Evolutionary conservation across 2,797 vertebrate genomes (phyloP), one percentile per base, ranked within the genome.

Genomic region (Paedocypris micromegethes): DNA sequence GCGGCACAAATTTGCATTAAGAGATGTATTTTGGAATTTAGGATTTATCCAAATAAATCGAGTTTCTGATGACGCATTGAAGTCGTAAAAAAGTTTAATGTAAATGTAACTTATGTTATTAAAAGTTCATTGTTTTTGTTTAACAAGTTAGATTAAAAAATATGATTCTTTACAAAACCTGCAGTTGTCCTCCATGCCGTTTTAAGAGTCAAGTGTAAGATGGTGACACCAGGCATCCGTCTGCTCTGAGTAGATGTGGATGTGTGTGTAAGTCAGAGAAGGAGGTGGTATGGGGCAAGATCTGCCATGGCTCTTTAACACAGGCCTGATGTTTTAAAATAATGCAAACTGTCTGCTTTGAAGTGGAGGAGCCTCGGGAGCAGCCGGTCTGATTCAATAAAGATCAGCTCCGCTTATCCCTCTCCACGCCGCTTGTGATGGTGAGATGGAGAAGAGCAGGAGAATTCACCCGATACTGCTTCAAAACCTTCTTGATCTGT

Each of bases 311-410:
- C 83, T 85, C 75, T 23, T 23, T 83, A 68, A 83, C 78, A 70
- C 3, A 57, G 73, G 77, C 79, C 76, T 82, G 79, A 83, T 80
- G 81, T 80, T 83, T 84, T 70, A 78, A 77, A 86, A 81, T 82
- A 80, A 51, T 85, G 75, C 79, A 79, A 78, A 73, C 79, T 78
- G 68, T 51, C 57, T 44, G 59, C 79, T 89, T 91, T 91, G 86
- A 90, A 91, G 86, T 86, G 48, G 68, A 9, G 70, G 80, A 83
- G 66, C 84, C 88, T 85, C 85, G 76, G 82, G 83, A 64, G 83
- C 82, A 90, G 89, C 88, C 78, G 0, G 82, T 79, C 80, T 82
- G 86, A 87, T 86, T 78, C 85, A 86, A 90, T 88, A 90, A 89
- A 83, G 57, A 87, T 84, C 83, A 82, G 59, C 5, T 76, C 5